A percentile compares a stretch with the other conserved stretches of the same genome.
Conservation (phyloP, 2,113 vertebrate species). For the Ochotona princeps region DNA sequence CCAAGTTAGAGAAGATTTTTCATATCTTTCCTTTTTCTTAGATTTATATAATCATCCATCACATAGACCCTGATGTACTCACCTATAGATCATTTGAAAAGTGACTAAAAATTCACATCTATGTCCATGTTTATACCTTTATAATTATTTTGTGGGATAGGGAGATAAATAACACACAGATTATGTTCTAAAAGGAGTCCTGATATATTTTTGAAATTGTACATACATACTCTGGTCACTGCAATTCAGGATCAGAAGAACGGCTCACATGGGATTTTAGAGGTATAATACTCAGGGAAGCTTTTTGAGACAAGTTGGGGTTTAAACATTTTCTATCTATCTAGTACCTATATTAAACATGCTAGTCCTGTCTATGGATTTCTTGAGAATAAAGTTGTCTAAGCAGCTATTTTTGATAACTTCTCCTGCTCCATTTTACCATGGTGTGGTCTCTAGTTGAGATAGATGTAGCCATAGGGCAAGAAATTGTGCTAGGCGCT, state of each 20-base stretch:
- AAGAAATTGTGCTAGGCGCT: background rate
- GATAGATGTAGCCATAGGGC: background rate
- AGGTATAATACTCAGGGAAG: background rate
- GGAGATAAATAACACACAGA: background rate
- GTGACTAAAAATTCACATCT: background rate
- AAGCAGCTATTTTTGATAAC: constrained; percentile 9
- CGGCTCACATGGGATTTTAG: background rate
- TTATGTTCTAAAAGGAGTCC: background rate
- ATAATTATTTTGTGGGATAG: constrained; percentile 1
- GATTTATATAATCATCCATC: no score
- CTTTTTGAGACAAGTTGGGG: constrained; percentile 31
- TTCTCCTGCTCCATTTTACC: background rate
- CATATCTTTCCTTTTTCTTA: background rate
- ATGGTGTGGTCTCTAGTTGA: constrained; percentile 17
- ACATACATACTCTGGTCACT: background rate
- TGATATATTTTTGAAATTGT: background rate
- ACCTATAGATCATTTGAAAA: background rate
- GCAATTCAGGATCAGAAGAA: background rate
- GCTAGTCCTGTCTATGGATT: background rate
- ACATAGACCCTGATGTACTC: background rate
- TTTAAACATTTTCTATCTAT: background rate
- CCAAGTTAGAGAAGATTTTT: background rate
- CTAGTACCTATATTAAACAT: background rate
- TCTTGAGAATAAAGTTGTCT: constrained; percentile 23
- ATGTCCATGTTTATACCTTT: background rate